phyloP scores from a whole-genome alignment of 1,140 invertebrate species.

The Pomacea maculata region DNA sequence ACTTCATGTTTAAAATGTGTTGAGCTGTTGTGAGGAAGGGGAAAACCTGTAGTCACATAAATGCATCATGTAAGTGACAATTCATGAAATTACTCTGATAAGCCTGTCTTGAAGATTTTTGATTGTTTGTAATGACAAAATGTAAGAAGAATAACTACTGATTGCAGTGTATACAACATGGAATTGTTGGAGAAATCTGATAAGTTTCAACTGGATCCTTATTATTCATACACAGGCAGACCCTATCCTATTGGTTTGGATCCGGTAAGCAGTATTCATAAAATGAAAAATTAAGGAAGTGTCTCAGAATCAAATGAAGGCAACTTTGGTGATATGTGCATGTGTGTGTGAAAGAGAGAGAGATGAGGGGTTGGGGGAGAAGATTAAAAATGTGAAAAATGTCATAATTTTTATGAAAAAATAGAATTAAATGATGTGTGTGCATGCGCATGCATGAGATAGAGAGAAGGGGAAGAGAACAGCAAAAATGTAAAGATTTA shows the following conservation, averaged over 20 bases:
- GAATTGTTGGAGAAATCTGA: conserved; percentile 26
- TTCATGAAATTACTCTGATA: too few relatives aligned
- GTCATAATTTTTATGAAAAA: too few relatives aligned
- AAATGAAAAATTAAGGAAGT: not conserved
- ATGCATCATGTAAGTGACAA: too few relatives aligned
- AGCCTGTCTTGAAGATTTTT: too few relatives aligned
- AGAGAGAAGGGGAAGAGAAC: not conserved
- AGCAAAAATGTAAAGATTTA: not conserved
- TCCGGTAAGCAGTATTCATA: conserved; percentile 70
- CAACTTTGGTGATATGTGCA: conserved; percentile 3
- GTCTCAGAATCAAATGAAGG: not conserved
- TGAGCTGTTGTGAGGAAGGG: too few relatives aligned
- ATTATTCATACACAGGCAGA: conserved; percentile 43
- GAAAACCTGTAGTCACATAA: too few relatives aligned
- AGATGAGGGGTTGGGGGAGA: not conserved
- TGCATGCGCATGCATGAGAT: not conserved
- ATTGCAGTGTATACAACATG: conserved; percentile 34
- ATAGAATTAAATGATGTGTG: not conserved
- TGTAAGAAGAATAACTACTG: not conserved
- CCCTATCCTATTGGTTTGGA: conserved; percentile 91
- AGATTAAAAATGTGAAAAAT: not conserved
- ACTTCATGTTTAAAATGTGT: too few relatives aligned
- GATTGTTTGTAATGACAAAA: not conserved
- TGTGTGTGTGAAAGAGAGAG: not conserved
- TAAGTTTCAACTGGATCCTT: conserved; percentile 45